Evolutionary conservation across 2,888 invertebrate species (phyloP).

Genomic region (Leptopilina syphax): DNA sequence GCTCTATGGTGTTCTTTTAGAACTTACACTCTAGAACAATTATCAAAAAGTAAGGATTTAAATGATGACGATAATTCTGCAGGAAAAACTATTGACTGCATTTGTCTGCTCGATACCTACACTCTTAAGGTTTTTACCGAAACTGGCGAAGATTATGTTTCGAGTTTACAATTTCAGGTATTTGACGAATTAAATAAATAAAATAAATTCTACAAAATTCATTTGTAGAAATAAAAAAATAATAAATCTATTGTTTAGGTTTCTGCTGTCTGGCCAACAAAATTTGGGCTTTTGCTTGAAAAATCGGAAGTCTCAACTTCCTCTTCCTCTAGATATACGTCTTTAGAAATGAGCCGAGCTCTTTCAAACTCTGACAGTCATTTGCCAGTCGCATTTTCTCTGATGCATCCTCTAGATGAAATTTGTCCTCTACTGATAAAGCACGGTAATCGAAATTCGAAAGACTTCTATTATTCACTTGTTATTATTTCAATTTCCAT

Average conservation of each 20-base stretch:
- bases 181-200: slow-evolving; percentile 36
- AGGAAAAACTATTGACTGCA: slow-evolving; percentile 81
- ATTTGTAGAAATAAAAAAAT: slow-evolving; percentile 21
- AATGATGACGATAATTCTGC: slow-evolving; percentile 78
- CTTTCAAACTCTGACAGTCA: slow-evolving; percentile 62
- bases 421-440: slow-evolving; percentile 89
- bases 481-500: too few species aligned
- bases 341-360: slow-evolving; percentile 68
- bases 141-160: slow-evolving; percentile 89
- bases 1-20: slow-evolving; percentile 86
- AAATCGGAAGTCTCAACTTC: slow-evolving; percentile 75
- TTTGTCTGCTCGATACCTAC: slow-evolving; percentile 86
- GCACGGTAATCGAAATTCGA: slow-evolving; percentile 76
- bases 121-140: slow-evolving; percentile 87
- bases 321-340: slow-evolving; percentile 63
- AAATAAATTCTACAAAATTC: not conserved
- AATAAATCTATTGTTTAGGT: slow-evolving; percentile 79
- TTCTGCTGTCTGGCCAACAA: slow-evolving; percentile 89
- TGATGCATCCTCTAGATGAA: slow-evolving; percentile 94
- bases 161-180: slow-evolving; percentile 86
- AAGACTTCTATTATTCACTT: not conserved
- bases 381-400: slow-evolving; percentile 89
- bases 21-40: slow-evolving; percentile 77
- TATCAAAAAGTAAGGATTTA: slow-evolving; percentile 77
- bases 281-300: slow-evolving; percentile 91